These are phyloP conservation scores for Stegodyphus mimosarum DNA, from an alignment of 1,140 invertebrate species.

Conservation along the genomic window DNA sequence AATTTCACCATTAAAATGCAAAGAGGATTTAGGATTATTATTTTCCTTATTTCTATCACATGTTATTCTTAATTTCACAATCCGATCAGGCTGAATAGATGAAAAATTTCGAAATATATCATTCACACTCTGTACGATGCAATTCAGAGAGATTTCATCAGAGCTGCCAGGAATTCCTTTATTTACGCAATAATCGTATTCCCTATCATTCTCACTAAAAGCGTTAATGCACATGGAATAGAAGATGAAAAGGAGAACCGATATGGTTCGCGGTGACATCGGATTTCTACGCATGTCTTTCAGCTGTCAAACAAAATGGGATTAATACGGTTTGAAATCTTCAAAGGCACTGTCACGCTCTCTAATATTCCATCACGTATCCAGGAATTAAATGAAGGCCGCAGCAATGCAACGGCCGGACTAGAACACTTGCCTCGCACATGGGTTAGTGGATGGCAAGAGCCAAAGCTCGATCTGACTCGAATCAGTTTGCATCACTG, in stretches of 20 bases:
- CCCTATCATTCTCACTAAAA: neutral
- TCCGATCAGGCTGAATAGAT: constrained; percentile 60
- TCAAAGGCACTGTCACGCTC: neutral
- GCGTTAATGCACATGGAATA: neutral
- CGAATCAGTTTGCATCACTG: neutral
- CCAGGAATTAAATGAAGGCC: neutral
- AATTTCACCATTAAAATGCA: constrained; percentile 40
- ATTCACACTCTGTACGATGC: constrained; percentile 55
- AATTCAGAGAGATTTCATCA: constrained; percentile 49
- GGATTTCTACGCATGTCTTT: neutral
- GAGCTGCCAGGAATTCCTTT: neutral
- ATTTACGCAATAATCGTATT: constrained; percentile 6
- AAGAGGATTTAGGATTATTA: constrained; percentile 66
- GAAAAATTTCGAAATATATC: constrained; percentile 62
- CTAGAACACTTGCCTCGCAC: neutral
- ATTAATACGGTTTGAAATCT: neutral
- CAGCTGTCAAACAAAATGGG: neutral
- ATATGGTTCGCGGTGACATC: neutral
- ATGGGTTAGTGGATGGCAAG: neutral
- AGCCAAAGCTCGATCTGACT: neutral
- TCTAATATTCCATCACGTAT: neutral
- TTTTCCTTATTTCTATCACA: constrained; percentile 58
- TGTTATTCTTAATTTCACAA: constrained; percentile 54
- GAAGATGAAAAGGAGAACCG: neutral
- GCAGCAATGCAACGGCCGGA: neutral